phyloP scores from a whole-genome alignment of 1,140 invertebrate species.

The Platorchestia sp. region DNA sequence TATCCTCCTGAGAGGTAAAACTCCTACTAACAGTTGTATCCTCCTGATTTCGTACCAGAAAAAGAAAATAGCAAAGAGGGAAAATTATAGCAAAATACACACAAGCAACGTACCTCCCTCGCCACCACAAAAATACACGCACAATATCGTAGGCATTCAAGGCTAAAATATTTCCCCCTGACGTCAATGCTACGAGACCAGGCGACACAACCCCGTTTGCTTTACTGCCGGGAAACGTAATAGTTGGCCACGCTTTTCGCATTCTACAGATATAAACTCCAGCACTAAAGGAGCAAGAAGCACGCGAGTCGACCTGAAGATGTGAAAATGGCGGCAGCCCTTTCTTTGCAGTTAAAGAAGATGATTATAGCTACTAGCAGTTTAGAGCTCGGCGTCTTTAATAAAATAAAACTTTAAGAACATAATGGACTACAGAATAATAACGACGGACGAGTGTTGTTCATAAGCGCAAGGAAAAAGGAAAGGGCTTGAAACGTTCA shows the following conservation, averaged over 20 bases:
- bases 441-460: background rate
- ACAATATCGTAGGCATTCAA: no score
- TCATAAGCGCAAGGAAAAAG: background rate
- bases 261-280: background rate
- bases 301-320: background rate
- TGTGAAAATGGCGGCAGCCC: background rate
- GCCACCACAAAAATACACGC: background rate
- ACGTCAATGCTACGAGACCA: background rate
- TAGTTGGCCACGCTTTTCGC: background rate
- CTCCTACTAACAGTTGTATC: no score
- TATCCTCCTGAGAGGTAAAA: no score
- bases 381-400: background rate
- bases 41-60: no score
- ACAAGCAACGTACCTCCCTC: background rate
- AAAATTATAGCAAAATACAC: background rate
- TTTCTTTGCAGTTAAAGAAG: background rate
- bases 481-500: background rate
- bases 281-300: background rate
- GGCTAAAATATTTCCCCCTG: no score
- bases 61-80: background rate
- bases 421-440: background rate
- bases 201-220: background rate
- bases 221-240: background rate
- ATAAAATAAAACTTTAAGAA: background rate
- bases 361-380: background rate